Evolutionary conservation across 2,797 vertebrate species (phyloP).

Genomic region (Enteromius afrohamiltoni): DNA sequence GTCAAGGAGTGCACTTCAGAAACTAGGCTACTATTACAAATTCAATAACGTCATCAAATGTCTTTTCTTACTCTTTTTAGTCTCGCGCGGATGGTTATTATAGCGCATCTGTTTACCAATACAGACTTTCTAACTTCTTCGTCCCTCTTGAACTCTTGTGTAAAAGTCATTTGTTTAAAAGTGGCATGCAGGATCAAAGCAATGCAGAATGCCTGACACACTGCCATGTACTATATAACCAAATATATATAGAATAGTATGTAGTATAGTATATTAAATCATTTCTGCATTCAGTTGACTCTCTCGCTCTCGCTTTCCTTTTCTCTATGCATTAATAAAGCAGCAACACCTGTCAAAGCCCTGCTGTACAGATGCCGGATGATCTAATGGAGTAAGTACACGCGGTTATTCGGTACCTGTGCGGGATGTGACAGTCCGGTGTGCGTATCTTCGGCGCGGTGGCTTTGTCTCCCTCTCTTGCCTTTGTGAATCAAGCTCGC

Average conservation of each 20-base stretch:
- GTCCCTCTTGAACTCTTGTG: constrained; percentile 27
- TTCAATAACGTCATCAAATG: constrained; percentile 12
- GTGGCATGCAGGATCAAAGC: constrained; percentile 2
- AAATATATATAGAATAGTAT: not conserved
- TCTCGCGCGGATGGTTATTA: not conserved
- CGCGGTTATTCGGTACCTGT: constrained; percentile 53
- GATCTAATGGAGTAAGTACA: constrained; percentile 17
- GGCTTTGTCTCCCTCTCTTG: constrained; percentile 53
- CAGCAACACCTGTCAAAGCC: constrained; percentile 12
- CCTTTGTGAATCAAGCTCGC: constrained; percentile 63
- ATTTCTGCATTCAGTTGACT: not conserved
- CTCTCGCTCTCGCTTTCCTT: too few species aligned
- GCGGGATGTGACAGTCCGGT: constrained; percentile 57
- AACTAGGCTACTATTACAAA: constrained; percentile 47
- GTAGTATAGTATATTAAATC: not conserved
- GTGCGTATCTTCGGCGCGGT: constrained; percentile 44
- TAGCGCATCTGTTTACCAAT: not conserved
- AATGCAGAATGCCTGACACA: not conserved
- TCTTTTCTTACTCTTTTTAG: not conserved
- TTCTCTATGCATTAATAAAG: not conserved
- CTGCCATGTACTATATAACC: too few species aligned
- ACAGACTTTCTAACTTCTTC: constrained; percentile 1
- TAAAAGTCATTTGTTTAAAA: constrained; percentile 11
- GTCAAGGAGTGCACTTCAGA: constrained; percentile 47
- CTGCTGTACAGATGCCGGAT: not conserved